Conservation (phyloP, 2,113 vertebrate genomes). For the Tetraodon nigroviridis region DNA sequence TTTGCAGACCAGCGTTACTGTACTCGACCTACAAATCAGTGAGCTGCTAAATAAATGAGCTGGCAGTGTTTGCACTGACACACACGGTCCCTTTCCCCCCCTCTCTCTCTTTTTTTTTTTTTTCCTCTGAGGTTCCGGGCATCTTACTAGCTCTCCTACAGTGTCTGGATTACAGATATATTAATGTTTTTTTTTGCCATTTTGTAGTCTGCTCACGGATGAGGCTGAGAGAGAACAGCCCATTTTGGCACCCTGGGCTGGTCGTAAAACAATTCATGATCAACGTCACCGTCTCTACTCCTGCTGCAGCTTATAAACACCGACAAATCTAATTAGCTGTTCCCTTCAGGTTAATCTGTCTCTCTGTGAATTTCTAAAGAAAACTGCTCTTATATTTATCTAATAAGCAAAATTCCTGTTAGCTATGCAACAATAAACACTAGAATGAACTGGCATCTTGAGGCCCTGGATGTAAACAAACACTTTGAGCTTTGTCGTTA, state of each 20-base stretch:
- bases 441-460: not conserved
- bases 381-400: too few relatives aligned
- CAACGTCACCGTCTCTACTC: not conserved
- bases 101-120: too few relatives aligned
- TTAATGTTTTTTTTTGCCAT: constrained; percentile 17
- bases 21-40: constrained; percentile 35
- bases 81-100: constrained; percentile 10
- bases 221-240: constrained; percentile 6
- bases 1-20: constrained; percentile 17
- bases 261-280: not conserved
- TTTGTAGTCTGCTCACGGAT: constrained; percentile 23
- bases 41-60: constrained; percentile 51
- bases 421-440: not conserved
- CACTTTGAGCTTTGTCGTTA: constrained; percentile 12
- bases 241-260: not conserved
- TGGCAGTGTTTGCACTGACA: constrained; percentile 27
- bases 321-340: not conserved
- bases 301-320: not conserved
- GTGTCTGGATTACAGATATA: constrained; percentile 22
- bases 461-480: not conserved
- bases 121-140: constrained; percentile 1
- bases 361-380: not conserved
- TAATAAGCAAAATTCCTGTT: too few relatives aligned
- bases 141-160: not conserved
- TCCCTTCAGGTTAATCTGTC: too few relatives aligned